Percentiles rank a stretch among this genome's conserved stretches.
phyloP scores from a whole-genome alignment of 2,888 invertebrate genomes.

The Girardia tigrina region DNA sequence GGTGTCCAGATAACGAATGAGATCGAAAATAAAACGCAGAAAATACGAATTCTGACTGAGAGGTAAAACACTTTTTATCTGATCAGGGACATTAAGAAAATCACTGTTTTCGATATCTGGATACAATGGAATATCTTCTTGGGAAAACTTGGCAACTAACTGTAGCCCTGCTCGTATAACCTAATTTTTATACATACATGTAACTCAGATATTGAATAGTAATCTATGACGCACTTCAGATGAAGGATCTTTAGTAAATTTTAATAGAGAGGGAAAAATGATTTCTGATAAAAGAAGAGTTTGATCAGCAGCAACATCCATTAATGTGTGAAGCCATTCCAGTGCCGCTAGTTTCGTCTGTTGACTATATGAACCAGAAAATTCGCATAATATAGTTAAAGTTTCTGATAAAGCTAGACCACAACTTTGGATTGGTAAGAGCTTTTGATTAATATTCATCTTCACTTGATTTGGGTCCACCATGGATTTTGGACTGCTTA shows the following conservation, averaged over 20 bases:
- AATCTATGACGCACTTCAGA: no score
- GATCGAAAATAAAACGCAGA: constrained; percentile 70
- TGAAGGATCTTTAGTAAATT: constrained; percentile 16
- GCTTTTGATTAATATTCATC: neutral
- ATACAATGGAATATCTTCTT: neutral
- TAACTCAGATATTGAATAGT: no score
- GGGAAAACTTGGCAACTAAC: neutral
- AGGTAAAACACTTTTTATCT: constrained; percentile 29
- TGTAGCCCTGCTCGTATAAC: neutral
- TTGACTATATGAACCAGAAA: constrained; percentile 16
- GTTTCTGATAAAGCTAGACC: constrained; percentile 21
- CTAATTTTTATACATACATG: no score
- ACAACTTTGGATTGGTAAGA: neutral
- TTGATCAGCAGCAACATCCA: constrained; percentile 8
- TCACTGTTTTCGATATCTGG: constrained; percentile 32
- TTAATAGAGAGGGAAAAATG: constrained; percentile 30
- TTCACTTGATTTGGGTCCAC: neutral
- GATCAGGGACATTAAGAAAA: constrained; percentile 28
- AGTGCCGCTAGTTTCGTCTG: constrained; percentile 27
- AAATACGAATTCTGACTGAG: constrained; percentile 55
- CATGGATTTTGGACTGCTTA: neutral
- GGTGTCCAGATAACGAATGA: constrained; percentile 69
- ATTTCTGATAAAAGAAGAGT: constrained; percentile 1
- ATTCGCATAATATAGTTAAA: constrained; percentile 24
- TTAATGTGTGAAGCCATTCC: constrained; percentile 23